Conservation (phyloP, 2,888 invertebrate species). For the Antheraea assamensis region DNA sequence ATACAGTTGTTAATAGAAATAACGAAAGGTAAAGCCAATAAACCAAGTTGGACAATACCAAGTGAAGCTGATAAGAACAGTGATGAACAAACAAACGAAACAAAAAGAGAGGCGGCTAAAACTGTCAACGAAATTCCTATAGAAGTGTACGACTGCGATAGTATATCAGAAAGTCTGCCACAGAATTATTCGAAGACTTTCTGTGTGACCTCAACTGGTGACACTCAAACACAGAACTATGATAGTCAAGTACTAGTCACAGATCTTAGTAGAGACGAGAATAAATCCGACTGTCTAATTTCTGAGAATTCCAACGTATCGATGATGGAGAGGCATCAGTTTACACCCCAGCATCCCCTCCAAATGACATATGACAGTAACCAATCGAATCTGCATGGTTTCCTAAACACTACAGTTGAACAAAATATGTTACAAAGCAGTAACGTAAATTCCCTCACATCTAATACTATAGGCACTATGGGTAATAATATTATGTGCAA, state of each 20-base stretch:
- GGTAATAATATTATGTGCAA: slow-evolving; percentile 71
- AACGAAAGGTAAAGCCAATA: slow-evolving; percentile 55
- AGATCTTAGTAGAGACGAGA: slow-evolving; percentile 70
- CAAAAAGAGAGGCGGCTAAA: slow-evolving; percentile 49
- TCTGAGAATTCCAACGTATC: slow-evolving; percentile 66
- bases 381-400: slow-evolving; percentile 62
- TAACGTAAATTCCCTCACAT: slow-evolving; percentile 57
- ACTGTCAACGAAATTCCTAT: slow-evolving; percentile 66
- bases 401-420: slow-evolving; percentile 61
- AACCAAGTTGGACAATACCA: slow-evolving; percentile 74
- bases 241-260: slow-evolving; percentile 54
- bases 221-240: slow-evolving; percentile 49
- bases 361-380: slow-evolving; percentile 58
- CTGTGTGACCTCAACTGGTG: slow-evolving; percentile 48
- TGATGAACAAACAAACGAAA: slow-evolving; percentile 42
- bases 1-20: slow-evolving; percentile 64
- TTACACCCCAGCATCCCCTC: slow-evolving; percentile 52
- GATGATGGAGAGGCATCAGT: slow-evolving; percentile 63
- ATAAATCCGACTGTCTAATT: slow-evolving; percentile 68
- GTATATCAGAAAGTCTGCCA: slow-evolving; percentile 61
- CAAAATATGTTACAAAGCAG: slow-evolving; percentile 59
- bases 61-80: slow-evolving; percentile 53
- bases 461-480: slow-evolving; percentile 54
- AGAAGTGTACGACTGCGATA: slow-evolving; percentile 73
- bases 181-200: slow-evolving; percentile 65